Evolutionary conservation across 2,797 vertebrate genomes (phyloP).

Genomic region (Prunella strophiata): DNA sequence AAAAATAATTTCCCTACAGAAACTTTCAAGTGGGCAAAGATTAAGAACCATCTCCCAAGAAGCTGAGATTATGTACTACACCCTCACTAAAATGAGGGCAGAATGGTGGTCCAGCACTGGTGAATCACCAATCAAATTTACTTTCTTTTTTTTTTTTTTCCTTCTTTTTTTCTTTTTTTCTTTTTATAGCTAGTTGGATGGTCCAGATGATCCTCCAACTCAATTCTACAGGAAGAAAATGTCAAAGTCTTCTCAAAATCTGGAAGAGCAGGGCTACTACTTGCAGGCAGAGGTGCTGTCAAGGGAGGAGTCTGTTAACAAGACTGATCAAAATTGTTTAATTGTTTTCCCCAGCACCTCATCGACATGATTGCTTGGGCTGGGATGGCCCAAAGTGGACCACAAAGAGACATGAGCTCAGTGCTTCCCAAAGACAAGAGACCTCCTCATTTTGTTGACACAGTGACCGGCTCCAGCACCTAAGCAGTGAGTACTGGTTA

Average conservation of each 20-base stretch:
- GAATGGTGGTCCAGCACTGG: background rate
- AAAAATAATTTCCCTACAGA: background rate
- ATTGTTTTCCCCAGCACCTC: background rate
- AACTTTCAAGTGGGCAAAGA: background rate
- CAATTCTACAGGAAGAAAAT: background rate
- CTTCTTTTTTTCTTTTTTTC: too few relatives aligned
- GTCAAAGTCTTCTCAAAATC: background rate
- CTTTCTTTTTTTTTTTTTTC: too few relatives aligned
- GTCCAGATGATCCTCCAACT: background rate
- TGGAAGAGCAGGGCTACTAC: background rate
- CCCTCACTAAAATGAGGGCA: background rate
- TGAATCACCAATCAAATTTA: background rate
- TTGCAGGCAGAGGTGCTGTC: background rate
- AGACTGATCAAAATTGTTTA: background rate
- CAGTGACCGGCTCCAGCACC: background rate
- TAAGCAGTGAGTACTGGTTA: background rate
- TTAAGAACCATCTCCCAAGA: background rate
- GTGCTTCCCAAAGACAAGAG: background rate
- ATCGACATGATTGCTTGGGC: background rate
- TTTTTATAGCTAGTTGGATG: background rate
- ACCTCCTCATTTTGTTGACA: background rate
- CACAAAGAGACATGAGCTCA: fast-evolving
- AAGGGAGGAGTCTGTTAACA: background rate
- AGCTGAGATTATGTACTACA: background rate
- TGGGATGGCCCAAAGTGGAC: background rate